Base-by-base conservation (phyloP, 2,888 invertebrate species). In the Drosophila atripex region DNA sequence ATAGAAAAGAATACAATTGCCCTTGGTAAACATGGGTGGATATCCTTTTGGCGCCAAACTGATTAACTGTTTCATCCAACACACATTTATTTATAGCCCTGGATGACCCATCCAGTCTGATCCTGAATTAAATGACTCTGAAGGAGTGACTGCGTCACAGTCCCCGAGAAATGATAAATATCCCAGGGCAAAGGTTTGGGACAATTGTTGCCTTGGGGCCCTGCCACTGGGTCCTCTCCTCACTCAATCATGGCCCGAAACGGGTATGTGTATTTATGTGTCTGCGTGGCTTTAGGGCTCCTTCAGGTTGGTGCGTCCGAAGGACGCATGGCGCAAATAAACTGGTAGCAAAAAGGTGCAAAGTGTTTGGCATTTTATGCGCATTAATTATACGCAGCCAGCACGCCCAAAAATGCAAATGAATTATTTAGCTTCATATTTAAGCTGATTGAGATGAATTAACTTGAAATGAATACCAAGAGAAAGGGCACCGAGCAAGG, bases 361-460 rank as follows among this genome's bases (percentile, higher is more conserved):
- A 82, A 78, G 71, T 80, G 61, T 47, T 66, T 54, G 70, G 66
- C 50, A 73, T 78, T 85, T 85, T 82, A 85, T 83, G 85, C 71
- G 82, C 82, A 83, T 83, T 83, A 85, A 80, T 87, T 85, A 85
- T 73, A 61, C 57, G 47, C 39, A 52, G 53, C 30, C 54, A 49
- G 16, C 41, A 55, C 47, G 39, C 35, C 60, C 30, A 11, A 6
- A 43, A 61, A 71, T 66, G 74, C 65, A 86, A 80, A 80, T 82
- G 61, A 80, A 84, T 76, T 80, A 77, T 86, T 86, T 66, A 77
- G 68, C 69, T 52, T 71, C 75, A 83, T 76, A 80, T 86, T 84
- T 86, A 84, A 86, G 78, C 85, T 75, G 82, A 82, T 82, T 84
- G 82, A 86, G 78, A 82, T 78, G 74, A 82, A 82, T 82, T 80